Evolutionary conservation across 2,888 invertebrate species (phyloP).

Genomic region (Maniola hyperantus): DNA sequence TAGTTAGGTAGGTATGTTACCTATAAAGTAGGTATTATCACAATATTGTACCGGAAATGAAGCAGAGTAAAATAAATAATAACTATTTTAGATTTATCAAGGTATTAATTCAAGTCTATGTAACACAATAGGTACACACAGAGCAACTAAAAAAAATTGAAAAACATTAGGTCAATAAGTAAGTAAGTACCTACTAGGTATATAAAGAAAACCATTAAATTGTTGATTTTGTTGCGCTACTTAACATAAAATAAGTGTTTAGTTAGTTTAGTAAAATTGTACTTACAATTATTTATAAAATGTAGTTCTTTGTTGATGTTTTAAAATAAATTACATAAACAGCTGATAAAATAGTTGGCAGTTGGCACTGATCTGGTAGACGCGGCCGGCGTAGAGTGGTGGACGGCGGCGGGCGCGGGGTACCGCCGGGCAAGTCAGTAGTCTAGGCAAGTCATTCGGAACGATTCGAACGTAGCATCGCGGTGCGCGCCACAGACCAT

Average conservation of each 20-base stretch:
- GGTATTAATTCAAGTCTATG: background rate
- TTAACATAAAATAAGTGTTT: background rate
- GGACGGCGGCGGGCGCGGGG: constrained; percentile 19
- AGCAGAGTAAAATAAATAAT: background rate
- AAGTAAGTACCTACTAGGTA: no score
- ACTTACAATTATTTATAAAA: constrained; percentile 28
- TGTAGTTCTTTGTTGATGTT: constrained; percentile 27
- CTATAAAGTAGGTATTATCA: no score
- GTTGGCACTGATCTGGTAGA: constrained; percentile 25
- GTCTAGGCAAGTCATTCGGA: constrained; percentile 15
- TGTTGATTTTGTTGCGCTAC: background rate
- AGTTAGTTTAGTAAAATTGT: constrained; percentile 10
- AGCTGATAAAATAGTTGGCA: constrained; percentile 35
- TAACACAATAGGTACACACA: no score
- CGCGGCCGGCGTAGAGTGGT: constrained; percentile 24
- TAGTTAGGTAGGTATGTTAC: no score
- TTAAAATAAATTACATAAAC: constrained; percentile 27
- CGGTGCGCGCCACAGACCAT: constrained; percentile 38
- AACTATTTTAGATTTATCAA: background rate
- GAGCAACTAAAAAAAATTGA: no score
- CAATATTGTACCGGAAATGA: background rate
- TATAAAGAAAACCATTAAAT: constrained; percentile 2
- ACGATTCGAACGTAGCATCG: constrained; percentile 30
- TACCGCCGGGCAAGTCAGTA: background rate
- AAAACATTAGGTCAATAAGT: no score